phyloP scores from a whole-genome alignment of 2,113 vertebrate species.

The Platysternon megacephalum region DNA sequence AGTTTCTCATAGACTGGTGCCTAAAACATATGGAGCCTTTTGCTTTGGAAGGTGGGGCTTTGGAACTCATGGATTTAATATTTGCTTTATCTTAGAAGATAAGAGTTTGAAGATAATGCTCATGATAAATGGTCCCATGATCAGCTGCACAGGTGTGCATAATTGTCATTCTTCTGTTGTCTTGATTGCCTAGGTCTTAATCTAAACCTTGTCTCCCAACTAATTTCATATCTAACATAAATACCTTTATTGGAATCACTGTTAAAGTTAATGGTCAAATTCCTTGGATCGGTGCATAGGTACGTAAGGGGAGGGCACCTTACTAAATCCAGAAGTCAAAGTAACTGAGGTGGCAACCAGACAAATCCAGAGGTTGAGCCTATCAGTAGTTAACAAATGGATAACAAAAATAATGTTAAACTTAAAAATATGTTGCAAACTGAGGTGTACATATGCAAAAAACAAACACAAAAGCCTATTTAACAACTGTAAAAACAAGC shows the following conservation, averaged over 20 bases:
- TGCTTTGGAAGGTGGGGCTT: slow-evolving; percentile 59
- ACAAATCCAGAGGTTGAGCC: background rate
- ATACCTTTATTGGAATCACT: background rate
- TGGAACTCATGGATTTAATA: slow-evolving; percentile 64
- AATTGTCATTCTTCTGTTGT: slow-evolving; percentile 9
- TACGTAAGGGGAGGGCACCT: background rate
- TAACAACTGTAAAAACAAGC: background rate
- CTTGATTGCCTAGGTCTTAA: slow-evolving; percentile 7
- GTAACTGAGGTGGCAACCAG: rapidly evolving
- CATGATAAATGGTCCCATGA: slow-evolving; percentile 11
- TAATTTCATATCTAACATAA: slow-evolving; percentile 13
- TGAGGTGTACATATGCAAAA: background rate
- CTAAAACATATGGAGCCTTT: slow-evolving; percentile 67
- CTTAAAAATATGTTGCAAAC: background rate
- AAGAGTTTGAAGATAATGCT: slow-evolving; percentile 35
- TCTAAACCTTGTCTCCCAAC: background rate
- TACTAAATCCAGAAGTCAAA: background rate
- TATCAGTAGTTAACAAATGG: background rate
- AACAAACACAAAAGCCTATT: background rate
- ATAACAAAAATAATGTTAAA: background rate
- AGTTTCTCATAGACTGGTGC: slow-evolving; percentile 72
- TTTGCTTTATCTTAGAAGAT: slow-evolving; percentile 71
- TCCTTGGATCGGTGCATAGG: background rate
- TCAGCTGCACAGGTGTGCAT: background rate
- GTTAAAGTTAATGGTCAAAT: background rate